These are phyloP conservation scores for Rhadina sibilatrix DNA, from an alignment of 2,113 vertebrate genomes.

Conservation along the genomic window DNA sequence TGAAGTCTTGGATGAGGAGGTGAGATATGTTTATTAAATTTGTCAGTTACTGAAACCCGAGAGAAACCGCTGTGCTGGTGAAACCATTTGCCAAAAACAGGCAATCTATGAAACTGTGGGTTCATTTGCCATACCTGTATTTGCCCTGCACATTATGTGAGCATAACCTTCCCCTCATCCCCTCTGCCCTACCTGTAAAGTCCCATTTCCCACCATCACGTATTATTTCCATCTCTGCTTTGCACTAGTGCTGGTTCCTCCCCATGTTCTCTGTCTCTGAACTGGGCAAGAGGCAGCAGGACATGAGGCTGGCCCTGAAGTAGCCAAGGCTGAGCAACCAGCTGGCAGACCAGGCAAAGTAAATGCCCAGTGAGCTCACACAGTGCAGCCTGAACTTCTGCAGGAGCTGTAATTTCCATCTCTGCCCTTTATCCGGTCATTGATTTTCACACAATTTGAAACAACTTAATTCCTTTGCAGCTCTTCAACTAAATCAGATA, in stretches of 20 bases:
- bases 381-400: not conserved
- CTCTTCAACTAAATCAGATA: not conserved
- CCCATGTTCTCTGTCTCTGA: rapidly evolving
- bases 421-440: not conserved
- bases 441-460: not conserved
- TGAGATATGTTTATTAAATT: not conserved
- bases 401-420: not conserved
- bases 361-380: not conserved
- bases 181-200: not conserved
- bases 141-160: not conserved
- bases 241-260: not conserved
- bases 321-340: not conserved
- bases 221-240: not conserved
- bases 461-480: not conserved
- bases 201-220: rapidly evolving
- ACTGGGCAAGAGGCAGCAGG: not conserved
- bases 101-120: not conserved
- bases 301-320: rapidly evolving
- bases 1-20: not conserved
- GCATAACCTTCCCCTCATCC: not conserved
- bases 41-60: not conserved
- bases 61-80: not conserved
- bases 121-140: not conserved
- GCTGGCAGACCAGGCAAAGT: not conserved
- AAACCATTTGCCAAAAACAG: not conserved